phyloP scores from a whole-genome alignment of 2,888 invertebrate species.

The Mythimna impura region DNA sequence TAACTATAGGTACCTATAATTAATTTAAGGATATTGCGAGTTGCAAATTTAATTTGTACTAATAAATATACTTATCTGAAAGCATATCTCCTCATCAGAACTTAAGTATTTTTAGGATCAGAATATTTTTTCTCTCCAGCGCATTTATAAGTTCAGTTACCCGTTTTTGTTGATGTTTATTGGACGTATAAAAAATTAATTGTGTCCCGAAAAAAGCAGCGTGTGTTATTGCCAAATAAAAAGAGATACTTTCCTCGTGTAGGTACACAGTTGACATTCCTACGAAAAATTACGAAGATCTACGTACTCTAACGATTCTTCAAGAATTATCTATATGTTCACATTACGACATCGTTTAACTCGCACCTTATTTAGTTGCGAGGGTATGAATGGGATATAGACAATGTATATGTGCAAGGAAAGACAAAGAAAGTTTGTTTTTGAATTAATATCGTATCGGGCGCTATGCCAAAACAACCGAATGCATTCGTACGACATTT shows the following conservation, averaged over 20 bases:
- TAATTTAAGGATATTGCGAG: no score
- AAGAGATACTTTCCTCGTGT: background rate
- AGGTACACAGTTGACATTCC: background rate
- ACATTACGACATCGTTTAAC: slow-evolving; percentile 1
- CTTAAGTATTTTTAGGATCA: no score
- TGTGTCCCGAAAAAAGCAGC: slow-evolving; percentile 8
- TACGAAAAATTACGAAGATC: background rate
- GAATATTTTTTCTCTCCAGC: no score
- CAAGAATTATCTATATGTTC: slow-evolving; percentile 21
- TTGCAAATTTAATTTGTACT: no score
- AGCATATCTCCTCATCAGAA: no score
- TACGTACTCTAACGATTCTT: background rate
- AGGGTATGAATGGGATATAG: slow-evolving; percentile 30
- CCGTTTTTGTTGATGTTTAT: background rate
- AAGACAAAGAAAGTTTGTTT: slow-evolving; percentile 73
- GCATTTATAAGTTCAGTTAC: background rate
- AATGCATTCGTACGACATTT: slow-evolving; percentile 36
- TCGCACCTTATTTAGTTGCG: background rate
- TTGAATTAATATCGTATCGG: slow-evolving; percentile 64
- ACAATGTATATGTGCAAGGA: slow-evolving; percentile 47
- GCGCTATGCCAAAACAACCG: slow-evolving; percentile 67
- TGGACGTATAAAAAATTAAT: background rate
- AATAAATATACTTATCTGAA: no score
- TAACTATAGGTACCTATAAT: no score
- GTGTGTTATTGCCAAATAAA: slow-evolving; percentile 11